Conservation (phyloP, 2,113 vertebrate genomes). For the Paraplagusia blochii region DNA sequence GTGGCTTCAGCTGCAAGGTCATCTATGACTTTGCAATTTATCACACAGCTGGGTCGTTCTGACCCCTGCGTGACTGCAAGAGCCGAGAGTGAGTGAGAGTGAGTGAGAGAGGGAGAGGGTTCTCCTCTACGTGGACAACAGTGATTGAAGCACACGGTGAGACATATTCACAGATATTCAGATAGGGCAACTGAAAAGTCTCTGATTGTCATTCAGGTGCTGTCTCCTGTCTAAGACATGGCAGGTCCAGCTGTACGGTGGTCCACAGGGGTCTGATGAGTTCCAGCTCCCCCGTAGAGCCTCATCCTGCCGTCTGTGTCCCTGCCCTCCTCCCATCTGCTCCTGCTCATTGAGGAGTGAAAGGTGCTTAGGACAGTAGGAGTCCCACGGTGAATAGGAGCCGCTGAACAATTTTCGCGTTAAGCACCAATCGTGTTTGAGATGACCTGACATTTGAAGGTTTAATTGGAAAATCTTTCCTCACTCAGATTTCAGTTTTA, state of each 20-base stretch:
- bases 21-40: slow-evolving; percentile 52
- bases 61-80: slow-evolving; percentile 33
- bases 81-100: slow-evolving; percentile 11
- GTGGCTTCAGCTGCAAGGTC: slow-evolving; percentile 61
- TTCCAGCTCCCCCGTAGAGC: slow-evolving; percentile 43
- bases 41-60: slow-evolving; percentile 60
- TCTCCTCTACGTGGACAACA: slow-evolving; percentile 8
- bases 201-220: slow-evolving; percentile 48
- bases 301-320: slow-evolving; percentile 43
- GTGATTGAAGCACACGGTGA: slow-evolving; percentile 7
- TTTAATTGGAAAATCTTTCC: slow-evolving; percentile 48
- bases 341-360: slow-evolving; percentile 13
- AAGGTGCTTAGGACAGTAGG: slow-evolving; percentile 4
- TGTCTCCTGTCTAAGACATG: slow-evolving; percentile 24
- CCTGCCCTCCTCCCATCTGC: slow-evolving; percentile 14
- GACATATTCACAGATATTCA: slow-evolving; percentile 8
- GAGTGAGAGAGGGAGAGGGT: neutral
- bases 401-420: neutral
- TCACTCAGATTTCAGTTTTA: slow-evolving; percentile 31
- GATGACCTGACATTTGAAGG: slow-evolving; percentile 36
- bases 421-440: neutral
- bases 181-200: slow-evolving; percentile 26
- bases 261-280: slow-evolving; percentile 60
- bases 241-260: slow-evolving; percentile 20
- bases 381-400: neutral